Base-by-base conservation (phyloP, 2,888 invertebrate genomes). In the Lobophora halterata region DNA sequence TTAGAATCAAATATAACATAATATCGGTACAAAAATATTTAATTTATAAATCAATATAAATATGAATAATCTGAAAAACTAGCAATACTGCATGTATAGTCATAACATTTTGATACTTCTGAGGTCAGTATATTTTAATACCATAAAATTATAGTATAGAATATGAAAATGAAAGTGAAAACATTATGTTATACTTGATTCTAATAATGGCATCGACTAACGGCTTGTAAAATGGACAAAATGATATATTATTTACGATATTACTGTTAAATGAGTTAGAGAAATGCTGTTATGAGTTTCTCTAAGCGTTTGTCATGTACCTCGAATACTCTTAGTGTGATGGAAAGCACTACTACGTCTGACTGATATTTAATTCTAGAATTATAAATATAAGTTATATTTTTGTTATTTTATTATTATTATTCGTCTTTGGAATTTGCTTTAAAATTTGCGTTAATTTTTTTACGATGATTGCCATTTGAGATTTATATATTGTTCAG, bases 381-480 rank as follows among this genome's bases (percentile, higher is more conserved):
- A 45, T 49, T 58, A 56, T 63, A 46, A 56, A 52, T 55, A 49
- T 48, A 58, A 39, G 63, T 56, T 62, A 43, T 61, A 58, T 67
- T 57, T 56, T 8, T 24, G 11, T 33, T 50, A 49, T 44, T 45
- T 52, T 56, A 55, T 55, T 55, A 54, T 37, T 46, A 49, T 45
- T 75, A 10, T 19, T 24, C n/a, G 83, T 57, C 83, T 85, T 85
- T 85, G 83, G 85, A 68, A 57, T 63, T 70, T 72, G 85, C 85
- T 86, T 85, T 85, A 82, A 81, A 66, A 48, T 56, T 54, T 46
- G 16, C 16, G 13, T 48, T 48, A 39, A n/a, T n/a, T n/a, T 39
- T 46, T 21, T 42, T 33, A 38, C 31, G 43, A 33, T 26, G 23
- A 31, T 45, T 49, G 40, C 32, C 40, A 30, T 40, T 37, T 21